Evolutionary conservation across 2,888 invertebrate genomes (phyloP).

Genomic region (Amblyteles armatorius): DNA sequence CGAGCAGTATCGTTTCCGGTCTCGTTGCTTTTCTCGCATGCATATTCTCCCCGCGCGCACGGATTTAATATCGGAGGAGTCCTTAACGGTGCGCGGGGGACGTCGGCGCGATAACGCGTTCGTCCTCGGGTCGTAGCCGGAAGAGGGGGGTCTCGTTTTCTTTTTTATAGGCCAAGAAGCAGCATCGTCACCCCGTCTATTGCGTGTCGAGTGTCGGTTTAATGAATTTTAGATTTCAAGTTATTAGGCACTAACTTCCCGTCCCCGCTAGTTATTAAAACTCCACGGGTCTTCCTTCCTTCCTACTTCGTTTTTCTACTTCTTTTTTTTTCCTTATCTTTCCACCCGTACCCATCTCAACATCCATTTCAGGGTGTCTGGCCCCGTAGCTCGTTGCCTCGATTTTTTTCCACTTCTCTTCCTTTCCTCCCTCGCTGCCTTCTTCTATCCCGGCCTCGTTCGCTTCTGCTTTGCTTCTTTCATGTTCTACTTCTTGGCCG

Average conservation of each 20-base stretch:
- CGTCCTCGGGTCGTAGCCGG: slow-evolving; percentile 38
- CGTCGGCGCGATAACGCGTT: slow-evolving; percentile 31
- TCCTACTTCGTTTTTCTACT: slow-evolving; percentile 7
- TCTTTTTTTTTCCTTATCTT: slow-evolving; percentile 7
- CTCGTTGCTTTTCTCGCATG: slow-evolving; percentile 37
- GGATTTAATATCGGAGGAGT: slow-evolving; percentile 61
- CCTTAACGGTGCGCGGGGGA: slow-evolving; percentile 56
- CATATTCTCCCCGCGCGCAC: slow-evolving; percentile 37
- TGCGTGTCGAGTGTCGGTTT: slow-evolving; percentile 71
- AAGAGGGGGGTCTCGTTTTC: slow-evolving; percentile 27
- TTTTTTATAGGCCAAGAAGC: slow-evolving; percentile 61
- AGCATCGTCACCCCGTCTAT: slow-evolving; percentile 41
- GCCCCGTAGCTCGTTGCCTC: background rate
- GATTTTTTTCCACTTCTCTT: slow-evolving; percentile 4
- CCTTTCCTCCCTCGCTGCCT: slow-evolving; percentile 4
- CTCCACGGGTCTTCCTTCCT: slow-evolving; percentile 61
- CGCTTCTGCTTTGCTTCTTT: slow-evolving; percentile 4
- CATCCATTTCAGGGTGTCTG: slow-evolving; percentile 9
- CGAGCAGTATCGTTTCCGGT: background rate
- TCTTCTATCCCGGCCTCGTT: background rate
- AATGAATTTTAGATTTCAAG: slow-evolving; percentile 82
- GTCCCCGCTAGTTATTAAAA: slow-evolving; percentile 77
- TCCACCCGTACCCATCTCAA: background rate
- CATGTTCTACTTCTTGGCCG: slow-evolving; percentile 30
- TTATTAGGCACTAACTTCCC: slow-evolving; percentile 77